A percentile compares a stretch with the other conserved stretches of the same genome.
Evolutionary conservation across 2,113 vertebrate species (phyloP).

Genomic region (Solea solea): DNA sequence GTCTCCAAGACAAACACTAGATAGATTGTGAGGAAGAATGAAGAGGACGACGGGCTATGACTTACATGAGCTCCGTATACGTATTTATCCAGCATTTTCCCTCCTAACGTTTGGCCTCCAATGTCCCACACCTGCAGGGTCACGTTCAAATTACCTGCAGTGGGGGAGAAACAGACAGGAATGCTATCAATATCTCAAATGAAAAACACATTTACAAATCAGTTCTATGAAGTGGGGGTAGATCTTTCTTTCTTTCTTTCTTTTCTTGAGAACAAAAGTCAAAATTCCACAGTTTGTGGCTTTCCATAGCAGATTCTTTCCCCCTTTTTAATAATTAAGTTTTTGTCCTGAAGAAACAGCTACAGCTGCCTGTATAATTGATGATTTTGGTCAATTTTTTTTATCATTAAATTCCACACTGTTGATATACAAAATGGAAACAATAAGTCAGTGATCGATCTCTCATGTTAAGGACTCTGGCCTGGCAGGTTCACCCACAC

Average conservation of each 20-base stretch:
- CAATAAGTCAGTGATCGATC: slow-evolving; percentile 72
- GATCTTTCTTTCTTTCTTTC: background rate
- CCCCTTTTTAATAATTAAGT: slow-evolving; percentile 30
- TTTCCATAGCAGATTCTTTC: slow-evolving; percentile 40
- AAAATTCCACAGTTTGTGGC: slow-evolving; percentile 9
- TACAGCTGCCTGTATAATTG: slow-evolving; percentile 33
- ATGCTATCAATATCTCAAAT: background rate
- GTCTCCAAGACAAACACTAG: background rate
- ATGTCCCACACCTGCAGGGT: slow-evolving; percentile 99
- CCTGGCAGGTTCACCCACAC: slow-evolving; percentile 56
- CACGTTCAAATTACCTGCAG: slow-evolving; percentile 93
- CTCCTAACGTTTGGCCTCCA: slow-evolving; percentile 96
- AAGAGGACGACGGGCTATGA: background rate
- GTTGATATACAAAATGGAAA: slow-evolving; percentile 66
- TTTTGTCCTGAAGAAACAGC: slow-evolving; percentile 41
- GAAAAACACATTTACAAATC: slow-evolving; percentile 4
- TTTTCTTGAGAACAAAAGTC: slow-evolving; percentile 8
- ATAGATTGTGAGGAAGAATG: slow-evolving; percentile 8
- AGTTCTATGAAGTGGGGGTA: background rate
- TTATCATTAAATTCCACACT: slow-evolving; percentile 55
- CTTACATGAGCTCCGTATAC: slow-evolving; percentile 93
- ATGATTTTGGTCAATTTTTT: slow-evolving; percentile 40
- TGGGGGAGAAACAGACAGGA: slow-evolving; percentile 52
- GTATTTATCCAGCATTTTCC: slow-evolving; percentile 99
- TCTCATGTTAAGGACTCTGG: slow-evolving; percentile 55